phyloP scores from a whole-genome alignment of 2,113 vertebrate genomes.

The Etheostoma cragini region DNA sequence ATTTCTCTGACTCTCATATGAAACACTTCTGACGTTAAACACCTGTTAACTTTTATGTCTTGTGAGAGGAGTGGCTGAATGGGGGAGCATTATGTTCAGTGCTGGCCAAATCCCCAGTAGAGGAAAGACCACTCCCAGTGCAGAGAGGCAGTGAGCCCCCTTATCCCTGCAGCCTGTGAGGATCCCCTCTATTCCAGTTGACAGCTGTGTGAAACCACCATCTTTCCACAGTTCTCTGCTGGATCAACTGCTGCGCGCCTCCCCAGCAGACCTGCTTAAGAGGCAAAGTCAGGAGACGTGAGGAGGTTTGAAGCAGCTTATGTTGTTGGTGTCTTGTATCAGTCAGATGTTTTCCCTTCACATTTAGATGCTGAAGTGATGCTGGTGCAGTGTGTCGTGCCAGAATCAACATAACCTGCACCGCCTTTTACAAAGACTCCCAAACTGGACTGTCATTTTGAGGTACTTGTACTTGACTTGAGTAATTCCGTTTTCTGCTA shows the following conservation, averaged over 20 bases:
- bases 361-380: slow-evolving; percentile 10
- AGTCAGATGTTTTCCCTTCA: neutral
- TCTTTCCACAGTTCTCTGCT: slow-evolving; percentile 64
- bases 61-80: slow-evolving; percentile 75
- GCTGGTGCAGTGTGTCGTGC: slow-evolving; percentile 21
- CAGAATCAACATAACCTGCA: slow-evolving; percentile 23
- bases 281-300: neutral
- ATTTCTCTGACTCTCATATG: slow-evolving; percentile 66
- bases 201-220: slow-evolving; percentile 73
- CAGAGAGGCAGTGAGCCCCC: slow-evolving; percentile 58
- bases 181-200: slow-evolving; percentile 65
- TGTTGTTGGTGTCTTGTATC: slow-evolving; percentile 25
- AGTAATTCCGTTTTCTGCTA: neutral
- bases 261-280: slow-evolving; percentile 31
- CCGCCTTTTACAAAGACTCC: neutral
- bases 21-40: slow-evolving; percentile 81
- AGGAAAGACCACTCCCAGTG: slow-evolving; percentile 79
- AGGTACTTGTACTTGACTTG: neutral
- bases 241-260: slow-evolving; percentile 31
- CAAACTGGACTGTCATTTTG: neutral
- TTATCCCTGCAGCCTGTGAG: slow-evolving; percentile 48
- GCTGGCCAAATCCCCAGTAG: slow-evolving; percentile 78
- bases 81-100: slow-evolving; percentile 72
- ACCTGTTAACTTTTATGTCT: slow-evolving; percentile 84
- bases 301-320: slow-evolving; percentile 18